Percentiles rank a stretch among this genome's conserved stretches.
These are phyloP conservation scores for Thymelicus acteon DNA, from an alignment of 2,888 invertebrate species.

Conservation along the genomic window DNA sequence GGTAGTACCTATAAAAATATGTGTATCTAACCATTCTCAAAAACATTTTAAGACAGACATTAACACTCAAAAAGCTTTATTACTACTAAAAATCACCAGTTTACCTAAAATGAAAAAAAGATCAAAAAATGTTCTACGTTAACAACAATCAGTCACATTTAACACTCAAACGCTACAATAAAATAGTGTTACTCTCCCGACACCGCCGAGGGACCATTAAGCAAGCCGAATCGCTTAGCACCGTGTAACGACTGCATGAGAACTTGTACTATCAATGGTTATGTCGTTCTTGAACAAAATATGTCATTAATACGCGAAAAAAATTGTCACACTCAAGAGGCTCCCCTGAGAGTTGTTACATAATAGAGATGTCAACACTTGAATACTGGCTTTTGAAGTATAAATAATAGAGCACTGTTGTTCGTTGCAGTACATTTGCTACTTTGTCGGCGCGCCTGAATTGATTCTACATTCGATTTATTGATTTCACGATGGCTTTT, in stretches of 20 bases:
- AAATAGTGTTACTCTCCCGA: constrained; percentile 9
- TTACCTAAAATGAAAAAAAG: too few relatives aligned
- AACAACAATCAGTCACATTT: constrained; percentile 17
- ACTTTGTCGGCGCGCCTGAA: constrained; percentile 77
- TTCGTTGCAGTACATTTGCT: constrained; percentile 58
- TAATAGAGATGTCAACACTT: constrained; percentile 83
- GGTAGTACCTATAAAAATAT: too few relatives aligned
- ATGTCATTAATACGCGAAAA: constrained; percentile 76
- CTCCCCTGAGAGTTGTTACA: constrained; percentile 78
- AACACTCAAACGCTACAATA: neutral
- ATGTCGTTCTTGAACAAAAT: constrained; percentile 77
- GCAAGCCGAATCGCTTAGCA: constrained; percentile 61
- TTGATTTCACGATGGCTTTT: constrained; percentile 63
- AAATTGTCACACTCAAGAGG: constrained; percentile 66
- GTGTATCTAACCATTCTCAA: too few relatives aligned
- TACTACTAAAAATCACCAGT: too few relatives aligned
- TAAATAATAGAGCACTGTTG: constrained; percentile 72
- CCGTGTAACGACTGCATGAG: constrained; percentile 80
- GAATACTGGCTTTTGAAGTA: constrained; percentile 69
- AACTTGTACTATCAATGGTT: constrained; percentile 73
- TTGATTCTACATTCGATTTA: constrained; percentile 64
- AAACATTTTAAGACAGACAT: too few relatives aligned
- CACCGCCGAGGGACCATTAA: constrained; percentile 31
- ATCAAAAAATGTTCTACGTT: neutral
- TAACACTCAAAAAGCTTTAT: too few relatives aligned